Conservation (phyloP, 2,888 invertebrate genomes). For the Cerastis leucographa region DNA sequence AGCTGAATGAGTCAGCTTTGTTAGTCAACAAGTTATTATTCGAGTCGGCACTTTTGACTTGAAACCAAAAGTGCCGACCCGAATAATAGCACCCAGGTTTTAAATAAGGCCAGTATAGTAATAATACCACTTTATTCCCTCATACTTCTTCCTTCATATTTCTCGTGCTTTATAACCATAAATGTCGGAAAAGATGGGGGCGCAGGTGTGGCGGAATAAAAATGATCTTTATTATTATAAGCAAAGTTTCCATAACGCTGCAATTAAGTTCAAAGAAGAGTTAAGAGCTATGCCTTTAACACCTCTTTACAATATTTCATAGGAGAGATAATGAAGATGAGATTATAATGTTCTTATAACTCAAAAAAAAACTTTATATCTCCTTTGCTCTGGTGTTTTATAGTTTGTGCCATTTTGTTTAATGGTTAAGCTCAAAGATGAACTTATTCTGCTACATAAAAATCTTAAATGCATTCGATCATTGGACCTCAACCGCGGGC, state of each 20-base stretch:
- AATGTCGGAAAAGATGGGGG: slow-evolving; percentile 35
- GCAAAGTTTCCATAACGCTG: slow-evolving; percentile 18
- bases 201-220: slow-evolving; percentile 14
- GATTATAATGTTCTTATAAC: slow-evolving; percentile 11
- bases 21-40: not conserved
- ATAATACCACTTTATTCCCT: slow-evolving; percentile 7
- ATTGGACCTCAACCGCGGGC: not conserved
- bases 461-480: not conserved
- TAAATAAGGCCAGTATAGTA: slow-evolving; percentile 2
- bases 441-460: not conserved
- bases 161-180: slow-evolving; percentile 28
- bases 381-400: not conserved
- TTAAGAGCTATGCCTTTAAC: slow-evolving; percentile 26
- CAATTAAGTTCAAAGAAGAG: slow-evolving; percentile 26
- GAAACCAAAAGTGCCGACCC: not conserved
- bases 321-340: slow-evolving; percentile 5
- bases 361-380: not conserved
- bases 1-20: not conserved
- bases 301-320: slow-evolving; percentile 4
- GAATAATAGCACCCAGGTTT: not conserved
- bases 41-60: too few relatives aligned
- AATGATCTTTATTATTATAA: slow-evolving; percentile 9
- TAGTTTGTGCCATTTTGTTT: not conserved
- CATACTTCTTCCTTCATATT: slow-evolving; percentile 8
- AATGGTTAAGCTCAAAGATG: not conserved